Conservation (phyloP, 2,113 vertebrate species). For the Boulengeromyrus knoepffleri region DNA sequence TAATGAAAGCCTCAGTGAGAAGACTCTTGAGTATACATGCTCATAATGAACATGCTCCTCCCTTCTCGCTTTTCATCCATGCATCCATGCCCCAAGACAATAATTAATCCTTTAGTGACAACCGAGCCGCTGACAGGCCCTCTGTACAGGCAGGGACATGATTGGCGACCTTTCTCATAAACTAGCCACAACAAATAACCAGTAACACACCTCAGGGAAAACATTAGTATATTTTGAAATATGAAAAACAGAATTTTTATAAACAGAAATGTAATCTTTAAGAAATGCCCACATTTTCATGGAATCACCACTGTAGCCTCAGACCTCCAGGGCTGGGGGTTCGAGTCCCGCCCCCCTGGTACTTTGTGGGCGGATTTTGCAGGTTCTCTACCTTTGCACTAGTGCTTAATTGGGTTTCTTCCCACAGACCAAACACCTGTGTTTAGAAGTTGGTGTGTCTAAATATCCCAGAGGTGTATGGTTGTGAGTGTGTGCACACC, state of each 20-base stretch:
- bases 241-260: background rate
- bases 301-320: background rate
- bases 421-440: background rate
- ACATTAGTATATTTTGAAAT: background rate
- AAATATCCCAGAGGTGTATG: background rate
- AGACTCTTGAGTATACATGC: constrained; percentile 20
- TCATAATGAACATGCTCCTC: constrained; percentile 26
- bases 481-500: background rate
- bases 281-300: background rate
- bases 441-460: background rate
- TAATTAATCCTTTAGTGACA: constrained; percentile 23
- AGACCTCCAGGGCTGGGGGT: background rate
- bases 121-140: constrained; percentile 11
- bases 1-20: constrained; percentile 22
- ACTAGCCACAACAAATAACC: background rate
- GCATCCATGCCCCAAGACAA: constrained; percentile 16
- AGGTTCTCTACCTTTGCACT: background rate
- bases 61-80: constrained; percentile 5
- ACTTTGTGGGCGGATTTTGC: background rate
- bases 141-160: background rate
- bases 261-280: background rate
- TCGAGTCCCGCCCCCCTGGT: background rate
- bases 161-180: background rate
- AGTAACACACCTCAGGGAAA: background rate
- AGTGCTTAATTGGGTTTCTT: background rate